Base-by-base conservation (phyloP, 2,113 vertebrate genomes). In the Serilophus lunatus region DNA sequence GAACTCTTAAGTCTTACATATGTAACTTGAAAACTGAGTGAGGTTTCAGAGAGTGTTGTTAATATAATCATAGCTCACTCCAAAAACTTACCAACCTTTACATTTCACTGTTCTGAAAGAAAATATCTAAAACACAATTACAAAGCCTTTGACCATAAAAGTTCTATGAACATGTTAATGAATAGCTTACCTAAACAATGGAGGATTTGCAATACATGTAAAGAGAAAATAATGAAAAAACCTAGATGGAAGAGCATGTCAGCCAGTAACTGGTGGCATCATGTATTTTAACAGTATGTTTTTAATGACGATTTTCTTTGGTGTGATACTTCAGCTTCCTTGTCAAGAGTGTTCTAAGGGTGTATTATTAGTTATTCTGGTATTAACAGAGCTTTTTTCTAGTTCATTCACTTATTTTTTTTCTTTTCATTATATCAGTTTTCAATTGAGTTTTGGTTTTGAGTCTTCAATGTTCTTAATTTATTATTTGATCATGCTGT, bases 11-110 rank as follows among this genome's bases (percentile, higher is more conserved):
- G 4, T 56, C 26, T 63, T 54, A 26, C 10, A 25, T 47, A 38
- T 3, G 24, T 13, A 63, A 47, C 35, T 70, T 66, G 26, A 3
- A 70, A 42, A 86, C 2, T 14, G 17, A 71, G 5, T 53, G 31
- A n/a, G 8, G 2, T 24, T 83, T 78, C 4, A 1, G 13, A n/a
- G 7, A 66, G 4, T 1, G 0, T 53, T 61, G 18, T 38, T 59
- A 36, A 9, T 13, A 60, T 36, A 82, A 59, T 22, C 6, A 50
- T 10, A 51, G 5, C 2, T 82, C 17, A 57, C 25, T 9, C 13
- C 3, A 17, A 50, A 87, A 69, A 19, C 0, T 1, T 36, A 49
- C 1, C 2, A 51, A 14, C 25, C 60, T 51, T 69, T 69, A 7
- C 7, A 56, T 76, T 82, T 83, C 38, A 31, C 1, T 24, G 4